Percentiles rank a stretch among this genome's conserved stretches.
Conservation (phyloP, 2,797 vertebrate species). For the Sebastes nivosus region DNA sequence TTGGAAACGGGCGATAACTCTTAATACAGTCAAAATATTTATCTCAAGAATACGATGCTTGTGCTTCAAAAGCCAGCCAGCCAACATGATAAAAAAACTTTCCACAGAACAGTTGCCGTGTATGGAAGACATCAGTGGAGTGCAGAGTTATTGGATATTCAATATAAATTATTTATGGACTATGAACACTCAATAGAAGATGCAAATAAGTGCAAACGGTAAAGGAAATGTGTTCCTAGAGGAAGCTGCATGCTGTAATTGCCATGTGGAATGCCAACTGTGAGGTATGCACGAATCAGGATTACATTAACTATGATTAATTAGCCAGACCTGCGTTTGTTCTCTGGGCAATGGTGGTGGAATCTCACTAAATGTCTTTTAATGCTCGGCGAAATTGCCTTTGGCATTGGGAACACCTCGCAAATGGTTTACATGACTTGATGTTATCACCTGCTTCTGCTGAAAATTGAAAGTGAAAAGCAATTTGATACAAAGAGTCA, state of each 20-base stretch:
- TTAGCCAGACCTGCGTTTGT: slow-evolving; percentile 78
- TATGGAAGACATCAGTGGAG: slow-evolving; percentile 42
- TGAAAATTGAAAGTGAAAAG: slow-evolving; percentile 88
- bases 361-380: slow-evolving; percentile 80
- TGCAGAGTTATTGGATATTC: slow-evolving; percentile 57
- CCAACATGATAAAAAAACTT: slow-evolving; percentile 22
- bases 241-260: slow-evolving; percentile 74
- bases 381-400: slow-evolving; percentile 79
- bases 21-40: neutral
- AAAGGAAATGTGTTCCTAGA: slow-evolving; percentile 63
- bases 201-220: slow-evolving; percentile 70
- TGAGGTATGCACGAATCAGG: slow-evolving; percentile 68
- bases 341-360: slow-evolving; percentile 78
- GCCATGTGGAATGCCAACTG: slow-evolving; percentile 79
- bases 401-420: slow-evolving; percentile 77
- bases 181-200: slow-evolving; percentile 64
- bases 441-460: slow-evolving; percentile 83
- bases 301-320: slow-evolving; percentile 83
- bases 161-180: slow-evolving; percentile 67
- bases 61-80: slow-evolving; percentile 6
- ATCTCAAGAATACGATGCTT: neutral
- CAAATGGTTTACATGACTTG: slow-evolving; percentile 83
- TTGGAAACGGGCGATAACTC: neutral
- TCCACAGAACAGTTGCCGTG: slow-evolving; percentile 28
- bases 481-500: slow-evolving; percentile 92